Conservation (phyloP, 2,888 invertebrate genomes). For the Rhingia campestris region DNA sequence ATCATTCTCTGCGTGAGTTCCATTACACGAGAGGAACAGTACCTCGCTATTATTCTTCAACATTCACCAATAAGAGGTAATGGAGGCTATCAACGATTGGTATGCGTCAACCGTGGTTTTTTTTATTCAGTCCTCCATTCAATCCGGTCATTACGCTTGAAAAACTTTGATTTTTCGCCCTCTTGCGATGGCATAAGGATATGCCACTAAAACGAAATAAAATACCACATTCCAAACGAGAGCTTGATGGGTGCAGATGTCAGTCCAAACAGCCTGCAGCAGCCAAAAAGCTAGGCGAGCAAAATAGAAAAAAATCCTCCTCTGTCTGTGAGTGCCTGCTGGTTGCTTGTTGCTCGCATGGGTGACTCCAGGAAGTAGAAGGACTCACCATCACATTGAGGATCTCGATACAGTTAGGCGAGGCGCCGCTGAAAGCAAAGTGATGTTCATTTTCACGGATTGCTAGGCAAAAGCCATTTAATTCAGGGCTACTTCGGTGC, state of each 20-base stretch:
- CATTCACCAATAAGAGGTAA: neutral
- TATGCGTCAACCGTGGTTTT: conserved; percentile 4
- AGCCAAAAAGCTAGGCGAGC: neutral
- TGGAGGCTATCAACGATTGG: conserved; percentile 3
- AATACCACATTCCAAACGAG: conserved; percentile 24
- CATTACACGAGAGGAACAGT: conserved; percentile 38
- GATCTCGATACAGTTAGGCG: conserved; percentile 22
- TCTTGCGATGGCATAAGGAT: neutral
- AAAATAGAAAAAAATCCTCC: conserved; percentile 2
- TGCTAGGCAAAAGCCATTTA: conserved; percentile 39
- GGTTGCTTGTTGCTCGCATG: conserved; percentile 33
- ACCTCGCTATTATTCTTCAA: neutral
- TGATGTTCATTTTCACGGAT: conserved; percentile 47
- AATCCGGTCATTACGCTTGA: conserved; percentile 43
- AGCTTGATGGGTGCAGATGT: neutral
- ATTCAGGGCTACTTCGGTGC: conserved; percentile 3
- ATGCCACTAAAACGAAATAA: conserved; percentile 28
- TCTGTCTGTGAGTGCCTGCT: conserved; percentile 15
- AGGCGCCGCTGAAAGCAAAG: conserved; percentile 36
- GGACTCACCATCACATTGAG: conserved; percentile 11
- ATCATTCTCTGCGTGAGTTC: conserved; percentile 60
- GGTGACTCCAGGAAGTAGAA: conserved; percentile 16
- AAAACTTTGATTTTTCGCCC: conserved; percentile 48
- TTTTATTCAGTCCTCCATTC: neutral
- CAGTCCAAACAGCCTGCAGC: neutral